These are phyloP conservation scores for Drosophila aldrichi DNA, from an alignment of 2,888 invertebrate genomes.

Conservation along the genomic window DNA sequence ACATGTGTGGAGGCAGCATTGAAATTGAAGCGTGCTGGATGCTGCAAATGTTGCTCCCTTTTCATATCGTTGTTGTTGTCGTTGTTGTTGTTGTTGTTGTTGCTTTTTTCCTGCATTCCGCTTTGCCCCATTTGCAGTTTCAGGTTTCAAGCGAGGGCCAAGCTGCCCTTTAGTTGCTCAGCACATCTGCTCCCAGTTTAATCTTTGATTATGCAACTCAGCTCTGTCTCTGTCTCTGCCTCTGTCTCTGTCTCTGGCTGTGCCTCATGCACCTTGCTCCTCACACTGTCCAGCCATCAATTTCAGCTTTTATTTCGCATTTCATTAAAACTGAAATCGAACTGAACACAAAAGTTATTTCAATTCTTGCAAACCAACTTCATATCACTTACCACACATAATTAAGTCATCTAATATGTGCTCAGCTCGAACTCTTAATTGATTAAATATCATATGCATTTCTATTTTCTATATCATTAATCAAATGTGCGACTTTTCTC, in stretches of 20 bases:
- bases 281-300: background rate
- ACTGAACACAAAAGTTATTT: background rate
- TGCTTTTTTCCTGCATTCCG: background rate
- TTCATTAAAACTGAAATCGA: slow-evolving; percentile 6
- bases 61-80: background rate
- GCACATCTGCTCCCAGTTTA: slow-evolving; percentile 55
- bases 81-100: background rate
- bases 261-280: slow-evolving; percentile 51
- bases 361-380: background rate
- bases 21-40: slow-evolving; percentile 60
- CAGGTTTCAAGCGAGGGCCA: slow-evolving; percentile 30
- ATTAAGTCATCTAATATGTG: background rate
- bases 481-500: too few relatives aligned
- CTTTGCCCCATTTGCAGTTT: slow-evolving; percentile 32
- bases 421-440: background rate
- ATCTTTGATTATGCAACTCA: slow-evolving; percentile 60
- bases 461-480: background rate
- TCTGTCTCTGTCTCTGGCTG: background rate
- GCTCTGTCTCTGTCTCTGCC: background rate
- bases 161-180: slow-evolving; percentile 39
- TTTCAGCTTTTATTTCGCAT: slow-evolving; percentile 1
- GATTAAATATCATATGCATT: background rate
- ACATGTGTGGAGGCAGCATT: slow-evolving; percentile 30
- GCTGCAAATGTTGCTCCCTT: slow-evolving; percentile 40
- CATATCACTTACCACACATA: background rate